Evolutionary conservation across 1,140 invertebrate species (phyloP).

Genomic region (Lethocerus indicus): DNA sequence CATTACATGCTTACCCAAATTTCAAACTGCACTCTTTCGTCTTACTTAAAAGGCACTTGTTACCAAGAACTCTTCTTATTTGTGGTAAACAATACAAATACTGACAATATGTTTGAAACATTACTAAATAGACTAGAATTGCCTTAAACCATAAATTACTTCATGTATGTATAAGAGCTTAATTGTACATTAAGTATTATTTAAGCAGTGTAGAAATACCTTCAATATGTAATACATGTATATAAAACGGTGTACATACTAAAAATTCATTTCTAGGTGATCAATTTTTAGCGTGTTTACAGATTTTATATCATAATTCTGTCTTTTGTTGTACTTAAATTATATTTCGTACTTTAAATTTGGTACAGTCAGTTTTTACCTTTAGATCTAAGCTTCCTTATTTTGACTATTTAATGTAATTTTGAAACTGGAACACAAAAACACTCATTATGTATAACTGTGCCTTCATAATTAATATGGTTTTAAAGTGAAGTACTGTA

Average conservation of each 20-base stretch:
- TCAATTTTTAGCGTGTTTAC: background rate
- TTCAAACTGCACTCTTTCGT: too few relatives aligned
- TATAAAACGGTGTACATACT: background rate
- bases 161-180: conserved; percentile 9
- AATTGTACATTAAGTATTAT: conserved; percentile 4
- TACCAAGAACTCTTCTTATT: too few relatives aligned
- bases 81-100: background rate
- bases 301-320: background rate
- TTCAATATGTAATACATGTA: background rate
- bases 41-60: too few relatives aligned
- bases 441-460: too few relatives aligned
- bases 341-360: conserved; percentile 7
- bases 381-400: background rate
- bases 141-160: conserved; percentile 3
- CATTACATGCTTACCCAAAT: too few relatives aligned
- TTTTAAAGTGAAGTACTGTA: too few relatives aligned
- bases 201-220: background rate
- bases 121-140: conserved; percentile 12
- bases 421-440: too few relatives aligned
- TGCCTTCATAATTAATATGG: too few relatives aligned
- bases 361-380: background rate
- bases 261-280: background rate
- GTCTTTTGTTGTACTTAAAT: conserved; percentile 1
- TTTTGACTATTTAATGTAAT: too few relatives aligned
- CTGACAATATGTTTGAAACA: background rate